phyloP scores from a whole-genome alignment of 92 coral and sea anemone genomes.

The Heteractis magnifica region DNA sequence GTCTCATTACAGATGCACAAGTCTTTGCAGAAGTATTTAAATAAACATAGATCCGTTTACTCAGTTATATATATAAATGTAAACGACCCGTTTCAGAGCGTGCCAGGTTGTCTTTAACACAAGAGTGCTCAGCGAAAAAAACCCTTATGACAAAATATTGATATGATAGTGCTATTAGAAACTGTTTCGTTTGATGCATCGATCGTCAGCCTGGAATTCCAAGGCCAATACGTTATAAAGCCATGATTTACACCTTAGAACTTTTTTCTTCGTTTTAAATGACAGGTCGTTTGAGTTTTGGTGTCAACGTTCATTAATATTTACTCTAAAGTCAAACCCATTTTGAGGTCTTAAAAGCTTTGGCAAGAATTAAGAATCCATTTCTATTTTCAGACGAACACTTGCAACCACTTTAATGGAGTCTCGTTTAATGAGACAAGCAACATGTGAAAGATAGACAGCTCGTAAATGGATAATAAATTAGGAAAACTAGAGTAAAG shows the following conservation, averaged over 20 bases:
- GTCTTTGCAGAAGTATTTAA: not conserved
- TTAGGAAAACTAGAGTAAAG: not conserved
- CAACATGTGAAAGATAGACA: not conserved
- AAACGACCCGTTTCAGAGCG: not conserved
- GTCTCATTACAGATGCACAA: not conserved
- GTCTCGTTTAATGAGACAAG: not conserved
- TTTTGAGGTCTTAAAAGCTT: constrained; percentile 3
- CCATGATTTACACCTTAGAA: not conserved
- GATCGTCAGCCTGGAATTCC: not conserved
- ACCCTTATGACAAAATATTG: not conserved
- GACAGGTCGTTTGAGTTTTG: not conserved
- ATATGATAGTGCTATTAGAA: not conserved
- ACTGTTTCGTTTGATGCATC: not conserved
- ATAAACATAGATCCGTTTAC: not conserved
- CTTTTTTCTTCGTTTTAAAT: not conserved
- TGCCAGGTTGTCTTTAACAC: not conserved
- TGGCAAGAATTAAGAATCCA: not conserved
- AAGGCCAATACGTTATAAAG: not conserved
- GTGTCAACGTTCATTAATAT: not conserved
- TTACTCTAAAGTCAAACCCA: not conserved
- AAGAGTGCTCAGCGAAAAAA: not conserved
- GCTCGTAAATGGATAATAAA: not conserved
- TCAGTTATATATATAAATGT: not conserved
- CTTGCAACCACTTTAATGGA: not conserved
- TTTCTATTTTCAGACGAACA: not conserved